Evolutionary conservation across 2,888 invertebrate genomes (phyloP), one percentile per base, ranked within the genome.

Genomic region (Malachius bipustulatus): DNA sequence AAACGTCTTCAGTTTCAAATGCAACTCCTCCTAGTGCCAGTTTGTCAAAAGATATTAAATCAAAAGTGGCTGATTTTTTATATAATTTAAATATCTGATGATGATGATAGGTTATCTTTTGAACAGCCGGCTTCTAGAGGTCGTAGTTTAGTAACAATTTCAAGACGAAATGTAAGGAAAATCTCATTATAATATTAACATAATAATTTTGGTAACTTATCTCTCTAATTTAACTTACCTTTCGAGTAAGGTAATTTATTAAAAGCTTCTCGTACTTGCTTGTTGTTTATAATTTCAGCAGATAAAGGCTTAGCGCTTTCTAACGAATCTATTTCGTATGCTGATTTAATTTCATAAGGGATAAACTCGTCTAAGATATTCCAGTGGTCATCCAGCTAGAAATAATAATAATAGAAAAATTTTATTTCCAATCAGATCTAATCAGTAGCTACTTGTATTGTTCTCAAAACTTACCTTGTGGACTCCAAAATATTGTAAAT

Each of bases 221-320:
- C n/a, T n/a, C 13, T 19, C 26, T 4, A 13, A 26, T 11, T 32
- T 9, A 11, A 4, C 15, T 34, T 42, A 50, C 64, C 75, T 64
- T 82, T 82, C 14, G 70, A 68, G 53, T 82, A 82, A n/a, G 79
- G 75, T 35, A 82, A 77, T 4, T 66, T 63, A 56, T 82, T 79
- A 51, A 82, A 82, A 30, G 77, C 72, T 51, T 78, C 73, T 16
- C 68, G 59, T 31, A 80, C 77, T 55, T 76, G 72, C 37, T 63
- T 66, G 10, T 70, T 70, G 37, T 73, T 69, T 16, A 65, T 63
- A 2, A 82, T 75, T 31, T 70, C 63, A 32, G 73, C 70, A 2
- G 75, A 71, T 38, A 83, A 70, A 3, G 80, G 72, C 54, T 77
- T 75, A 1, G 80, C 74, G 1, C 71, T 69, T 38, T 67, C 65